Base-by-base conservation (phyloP, 2,113 vertebrate genomes). In the Anarrhichthys ocellatus region DNA sequence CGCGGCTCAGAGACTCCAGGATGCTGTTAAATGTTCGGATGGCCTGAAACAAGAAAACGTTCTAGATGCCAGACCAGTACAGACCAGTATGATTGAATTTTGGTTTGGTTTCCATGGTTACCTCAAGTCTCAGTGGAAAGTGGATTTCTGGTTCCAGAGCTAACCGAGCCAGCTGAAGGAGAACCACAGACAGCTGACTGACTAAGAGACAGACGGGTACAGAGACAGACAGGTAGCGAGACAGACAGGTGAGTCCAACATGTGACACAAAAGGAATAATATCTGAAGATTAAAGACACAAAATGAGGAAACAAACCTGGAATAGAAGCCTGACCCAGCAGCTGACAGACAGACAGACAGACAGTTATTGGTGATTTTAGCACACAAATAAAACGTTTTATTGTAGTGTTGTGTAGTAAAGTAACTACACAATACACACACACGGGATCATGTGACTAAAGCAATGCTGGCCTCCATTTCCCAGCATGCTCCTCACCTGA, bases 21-120 rank as follows among this genome's bases (percentile, higher is more conserved):
- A 98, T 92, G 67, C 89, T 93, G 88, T 99, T 99, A 29, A 98
- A 91, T 4, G 96, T 97, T 83, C 93, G 95, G 87, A 98, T 86
- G 14, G 95, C 96, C 98, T 99, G 92, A 70, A 82, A 89, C 5
- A 8, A 62, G 0, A 79, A 58, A 27, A 58, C n/a, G 2, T 52
- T 52, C 20, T 5, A 24, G 13, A 38, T 2, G 34, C 18, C 40
- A 29, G 18, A 63, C 40, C 9, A 11, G 34, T 0, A 46, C 10
- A 48, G 50, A 42, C 40, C 50, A 56, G 42, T 15, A 15, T n/a
- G 11, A 34, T 11, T 54, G 52, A 54, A n/a, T 20, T 34, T 22
- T 2, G 22, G 22, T 42, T 15, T 17, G 2, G 20, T 81, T 48
- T 61, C 36, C 9, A 9, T 24, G 2, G 18, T 81, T 92, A 99